phyloP scores from a whole-genome alignment of 2,113 vertebrate genomes.

The Ramphastos sulfuratus region DNA sequence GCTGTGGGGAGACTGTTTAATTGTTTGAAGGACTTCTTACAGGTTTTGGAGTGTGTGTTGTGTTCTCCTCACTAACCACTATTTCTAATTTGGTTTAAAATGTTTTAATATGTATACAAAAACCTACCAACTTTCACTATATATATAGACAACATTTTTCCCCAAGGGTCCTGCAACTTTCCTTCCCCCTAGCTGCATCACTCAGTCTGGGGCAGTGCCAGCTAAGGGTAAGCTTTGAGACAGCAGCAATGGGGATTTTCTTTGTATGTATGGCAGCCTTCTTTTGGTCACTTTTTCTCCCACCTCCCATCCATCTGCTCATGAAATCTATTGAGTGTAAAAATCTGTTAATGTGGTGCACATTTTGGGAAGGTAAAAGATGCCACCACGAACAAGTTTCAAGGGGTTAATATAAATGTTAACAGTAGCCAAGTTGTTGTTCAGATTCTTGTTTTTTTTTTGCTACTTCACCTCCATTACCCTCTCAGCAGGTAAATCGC shows the following conservation, averaged over 20 bases:
- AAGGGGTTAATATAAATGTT: background rate
- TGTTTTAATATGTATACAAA: accelerated
- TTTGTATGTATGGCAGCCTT: background rate
- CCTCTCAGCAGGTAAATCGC: background rate
- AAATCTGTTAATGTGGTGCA: background rate
- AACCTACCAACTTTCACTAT: background rate
- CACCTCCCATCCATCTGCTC: background rate
- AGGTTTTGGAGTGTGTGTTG: background rate
- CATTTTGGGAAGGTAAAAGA: background rate
- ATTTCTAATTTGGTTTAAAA: background rate
- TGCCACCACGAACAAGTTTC: accelerated
- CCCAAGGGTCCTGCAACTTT: background rate
- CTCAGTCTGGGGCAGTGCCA: background rate
- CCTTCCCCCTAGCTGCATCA: background rate
- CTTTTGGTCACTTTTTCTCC: background rate
- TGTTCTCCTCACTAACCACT: background rate
- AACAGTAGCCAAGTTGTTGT: background rate
- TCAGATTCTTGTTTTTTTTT: background rate
- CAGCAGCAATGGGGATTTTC: background rate
- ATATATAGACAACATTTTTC: background rate
- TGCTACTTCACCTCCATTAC: background rate
- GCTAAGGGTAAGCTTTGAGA: background rate
- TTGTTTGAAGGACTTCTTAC: background rate
- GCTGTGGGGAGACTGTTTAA: background rate
- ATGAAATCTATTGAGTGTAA: background rate